Evolutionary conservation across 2,797 vertebrate species (phyloP).

Genomic region (Anabas testudineus): DNA sequence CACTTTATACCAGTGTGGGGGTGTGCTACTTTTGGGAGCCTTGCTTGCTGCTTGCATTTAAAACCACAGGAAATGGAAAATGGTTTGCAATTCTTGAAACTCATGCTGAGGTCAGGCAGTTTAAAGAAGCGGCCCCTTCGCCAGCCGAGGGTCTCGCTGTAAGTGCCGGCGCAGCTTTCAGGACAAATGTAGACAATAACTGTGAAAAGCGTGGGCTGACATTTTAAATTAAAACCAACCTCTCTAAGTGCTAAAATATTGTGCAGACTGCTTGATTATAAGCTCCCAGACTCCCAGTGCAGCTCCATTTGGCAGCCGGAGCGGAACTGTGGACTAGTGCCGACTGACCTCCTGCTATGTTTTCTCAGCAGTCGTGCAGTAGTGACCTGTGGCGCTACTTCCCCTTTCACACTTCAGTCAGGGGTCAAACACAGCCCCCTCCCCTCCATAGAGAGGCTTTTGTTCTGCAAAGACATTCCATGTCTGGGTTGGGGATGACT

Average conservation of each 20-base stretch:
- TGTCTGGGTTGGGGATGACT: constrained; percentile 51
- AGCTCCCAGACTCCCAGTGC: neutral
- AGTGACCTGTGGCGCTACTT: constrained; percentile 68
- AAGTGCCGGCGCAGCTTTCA: constrained; percentile 32
- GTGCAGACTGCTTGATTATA: constrained; percentile 7
- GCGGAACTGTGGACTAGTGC: constrained; percentile 29
- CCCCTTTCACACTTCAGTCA: constrained; percentile 76
- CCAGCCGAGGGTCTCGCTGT: neutral
- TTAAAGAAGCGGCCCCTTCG: constrained; percentile 44
- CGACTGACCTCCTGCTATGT: constrained; percentile 66
- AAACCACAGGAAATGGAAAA: constrained; percentile 86
- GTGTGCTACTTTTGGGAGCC: constrained; percentile 71
- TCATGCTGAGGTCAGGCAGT: constrained; percentile 61
- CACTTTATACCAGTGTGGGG: constrained; percentile 14
- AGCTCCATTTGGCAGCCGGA: constrained; percentile 37
- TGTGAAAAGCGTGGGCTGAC: constrained; percentile 2
- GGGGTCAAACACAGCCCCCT: constrained; percentile 64
- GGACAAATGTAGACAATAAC: neutral
- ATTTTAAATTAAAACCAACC: constrained; percentile 4
- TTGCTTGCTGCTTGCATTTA: constrained; percentile 59
- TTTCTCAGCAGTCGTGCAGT: constrained; percentile 72
- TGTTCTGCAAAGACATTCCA: constrained; percentile 69
- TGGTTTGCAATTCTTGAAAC: constrained; percentile 62
- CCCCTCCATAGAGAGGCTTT: constrained; percentile 56
- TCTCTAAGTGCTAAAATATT: constrained; percentile 6